Base-by-base conservation (phyloP, 2,888 invertebrate genomes). In the Leucozona laternaria region DNA sequence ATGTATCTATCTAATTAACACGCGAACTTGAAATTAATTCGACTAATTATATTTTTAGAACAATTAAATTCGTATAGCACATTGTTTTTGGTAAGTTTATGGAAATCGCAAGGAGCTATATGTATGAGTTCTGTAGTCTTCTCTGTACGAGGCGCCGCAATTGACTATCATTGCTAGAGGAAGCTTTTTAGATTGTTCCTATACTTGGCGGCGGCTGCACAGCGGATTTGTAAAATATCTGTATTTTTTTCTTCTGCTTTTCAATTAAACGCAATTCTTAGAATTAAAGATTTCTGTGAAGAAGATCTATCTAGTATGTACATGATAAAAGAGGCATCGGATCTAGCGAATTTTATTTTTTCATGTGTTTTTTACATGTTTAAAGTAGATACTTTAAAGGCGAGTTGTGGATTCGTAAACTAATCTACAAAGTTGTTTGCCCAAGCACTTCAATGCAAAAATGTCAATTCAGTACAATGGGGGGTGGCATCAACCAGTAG, bases 201-300 rank as follows among this genome's bases (percentile, higher is more conserved):
- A 68, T 22, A 34, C 34, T 53, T 28, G n/a, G 43, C 22, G 10
- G 10, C 34, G 34, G 28, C 28, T 7, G 5, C 34, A n/a, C 45
- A 62, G 45, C 58, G 76, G 31, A 57, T 28, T 62, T 37, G 37
- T 40, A 81, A 81, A 48, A 62, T 37, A 57, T 37, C 20, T 34
- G 0, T 68, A 11, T 64, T 0, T 62, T 4, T 34, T 17, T 53
- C 37, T 22, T 31, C 4, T n/a, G 15, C 70, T 58, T 22, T 45
- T 55, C 17, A 53, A 68, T 64, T 66, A 66, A 58, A 60, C 72
- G 53, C 70, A 76, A 40, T 81, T 81, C n/a, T 57, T 45, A 71
- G 71, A 75, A 75, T 68, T 75, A 73, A 64, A 75, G 20, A 75
- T 64, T 40, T 64, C 25, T 66, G 40, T 40, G 72, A 28, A 50